Conservation (phyloP, 2,797 vertebrate genomes). For the Enteromius thamalakanensis region DNA sequence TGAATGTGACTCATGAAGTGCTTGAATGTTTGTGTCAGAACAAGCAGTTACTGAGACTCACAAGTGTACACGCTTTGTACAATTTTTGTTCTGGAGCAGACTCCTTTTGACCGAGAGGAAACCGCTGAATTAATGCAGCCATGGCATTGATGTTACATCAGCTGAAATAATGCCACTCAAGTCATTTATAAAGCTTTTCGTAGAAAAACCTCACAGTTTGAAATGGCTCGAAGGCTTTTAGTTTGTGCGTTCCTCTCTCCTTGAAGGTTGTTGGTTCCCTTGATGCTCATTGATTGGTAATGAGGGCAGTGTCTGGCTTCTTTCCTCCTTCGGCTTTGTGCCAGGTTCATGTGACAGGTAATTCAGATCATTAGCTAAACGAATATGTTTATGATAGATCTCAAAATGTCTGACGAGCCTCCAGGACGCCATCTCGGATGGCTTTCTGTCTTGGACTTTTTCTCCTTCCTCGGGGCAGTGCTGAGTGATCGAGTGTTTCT, state of each 20-base stretch:
- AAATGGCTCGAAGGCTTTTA: neutral
- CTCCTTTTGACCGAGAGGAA: neutral
- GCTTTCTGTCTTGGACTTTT: constrained; percentile 25
- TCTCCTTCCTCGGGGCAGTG: constrained; percentile 1
- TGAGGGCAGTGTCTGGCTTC: constrained; percentile 27
- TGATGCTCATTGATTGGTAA: constrained; percentile 26
- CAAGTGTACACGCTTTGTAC: neutral
- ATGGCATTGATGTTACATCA: neutral
- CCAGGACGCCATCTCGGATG: constrained; percentile 31
- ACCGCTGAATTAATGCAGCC: constrained; percentile 1
- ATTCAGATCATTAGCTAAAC: constrained; percentile 64
- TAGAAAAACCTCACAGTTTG: no score
- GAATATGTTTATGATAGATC: constrained; percentile 73
- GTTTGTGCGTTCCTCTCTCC: neutral
- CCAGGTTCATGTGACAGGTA: constrained; percentile 68
- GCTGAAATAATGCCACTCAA: neutral
- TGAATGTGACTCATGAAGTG: constrained; percentile 30
- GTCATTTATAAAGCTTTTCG: neutral
- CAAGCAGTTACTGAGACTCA: constrained; percentile 27
- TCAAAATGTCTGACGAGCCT: constrained; percentile 42
- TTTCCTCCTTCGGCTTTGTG: constrained; percentile 66
- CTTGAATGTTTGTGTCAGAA: constrained; percentile 13
- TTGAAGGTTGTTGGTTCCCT: constrained; percentile 36
- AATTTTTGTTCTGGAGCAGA: neutral
- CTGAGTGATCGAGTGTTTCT: constrained; percentile 9